These are phyloP conservation scores for Tympanoctomys barrerae DNA, from an alignment of 2,797 vertebrate genomes.

Conservation along the genomic window DNA sequence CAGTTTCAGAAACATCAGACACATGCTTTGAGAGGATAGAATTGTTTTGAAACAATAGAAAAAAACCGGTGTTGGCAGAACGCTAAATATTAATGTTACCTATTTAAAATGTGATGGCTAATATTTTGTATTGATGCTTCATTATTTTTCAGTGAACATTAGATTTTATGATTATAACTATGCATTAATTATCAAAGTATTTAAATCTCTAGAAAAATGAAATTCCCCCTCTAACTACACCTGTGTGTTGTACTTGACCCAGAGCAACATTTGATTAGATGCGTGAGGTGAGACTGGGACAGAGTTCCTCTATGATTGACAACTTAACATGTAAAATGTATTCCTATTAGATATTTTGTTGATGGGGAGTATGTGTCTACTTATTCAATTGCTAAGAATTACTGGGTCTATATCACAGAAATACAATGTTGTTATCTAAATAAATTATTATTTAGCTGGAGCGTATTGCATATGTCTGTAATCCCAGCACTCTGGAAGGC, in stretches of 20 bases:
- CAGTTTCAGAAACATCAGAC: background rate
- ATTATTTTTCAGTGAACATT: background rate
- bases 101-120: slow-evolving; percentile 14
- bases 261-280: background rate
- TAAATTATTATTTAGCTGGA: background rate
- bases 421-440: background rate
- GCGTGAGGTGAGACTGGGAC: background rate
- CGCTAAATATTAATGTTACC: background rate
- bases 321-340: background rate
- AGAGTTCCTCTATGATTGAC: background rate
- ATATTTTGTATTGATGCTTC: background rate
- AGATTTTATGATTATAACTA: background rate
- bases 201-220: background rate
- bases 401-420: background rate
- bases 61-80: background rate
- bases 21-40: background rate
- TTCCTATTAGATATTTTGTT: slow-evolving; percentile 11
- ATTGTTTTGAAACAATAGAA: background rate
- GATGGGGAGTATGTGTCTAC: background rate
- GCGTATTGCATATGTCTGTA: background rate
- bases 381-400: slow-evolving; percentile 12
- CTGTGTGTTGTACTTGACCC: background rate
- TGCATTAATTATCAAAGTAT: slow-evolving; percentile 17
- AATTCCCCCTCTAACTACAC: background rate
- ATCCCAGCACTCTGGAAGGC: background rate